Base-by-base conservation (phyloP, 2,113 vertebrate species). In the Struthidea cinerea region DNA sequence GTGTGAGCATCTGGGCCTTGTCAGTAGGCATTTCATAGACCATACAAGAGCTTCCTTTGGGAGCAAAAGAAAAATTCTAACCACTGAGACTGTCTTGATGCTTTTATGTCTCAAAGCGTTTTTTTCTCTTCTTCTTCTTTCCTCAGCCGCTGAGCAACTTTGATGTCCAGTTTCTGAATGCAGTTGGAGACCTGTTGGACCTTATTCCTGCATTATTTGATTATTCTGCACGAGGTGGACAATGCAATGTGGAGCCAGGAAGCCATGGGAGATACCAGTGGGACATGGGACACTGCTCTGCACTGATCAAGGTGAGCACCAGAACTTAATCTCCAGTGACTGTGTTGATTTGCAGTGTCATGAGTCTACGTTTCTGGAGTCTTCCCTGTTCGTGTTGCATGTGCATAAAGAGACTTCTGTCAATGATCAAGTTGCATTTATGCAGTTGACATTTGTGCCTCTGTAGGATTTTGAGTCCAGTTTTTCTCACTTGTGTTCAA, bases 271-370 rank as follows among this genome's bases (percentile, higher is more conserved):
- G 98, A 22, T 95, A 97, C 16, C 94, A 96, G 68, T 97, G 98
- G 82, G 98, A 98, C 56, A 99, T 99, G 98, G 99, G 99, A 10
- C 99, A 99, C 96, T 99, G 99, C 95, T 99, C 99, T 49, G 99
- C 99, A 9, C 98, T 99, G 46, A 99, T 99, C 78, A 99, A 99
- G 99, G 99, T 99, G 65, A 97, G 96, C 59, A 33, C 47, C 35
- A 61, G n/a, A 88, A 60, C 35, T 63, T 90, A 0, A 50, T 75
- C 14, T 92, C 37, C 55, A 65, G 53, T 20, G 20, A 56, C 44
- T 80, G 13, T 79, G 26, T 56, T 89, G 71, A 57, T 64, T 70
- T 73, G 52, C 42, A 50, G 13, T 73, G 37, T 47, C 20, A 12
- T 1, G 5, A 50, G 20, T 60, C 50, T 65, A 7, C 2, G 0